phyloP scores from a whole-genome alignment of 2,888 invertebrate genomes.

The Orthonevra nobilis region DNA sequence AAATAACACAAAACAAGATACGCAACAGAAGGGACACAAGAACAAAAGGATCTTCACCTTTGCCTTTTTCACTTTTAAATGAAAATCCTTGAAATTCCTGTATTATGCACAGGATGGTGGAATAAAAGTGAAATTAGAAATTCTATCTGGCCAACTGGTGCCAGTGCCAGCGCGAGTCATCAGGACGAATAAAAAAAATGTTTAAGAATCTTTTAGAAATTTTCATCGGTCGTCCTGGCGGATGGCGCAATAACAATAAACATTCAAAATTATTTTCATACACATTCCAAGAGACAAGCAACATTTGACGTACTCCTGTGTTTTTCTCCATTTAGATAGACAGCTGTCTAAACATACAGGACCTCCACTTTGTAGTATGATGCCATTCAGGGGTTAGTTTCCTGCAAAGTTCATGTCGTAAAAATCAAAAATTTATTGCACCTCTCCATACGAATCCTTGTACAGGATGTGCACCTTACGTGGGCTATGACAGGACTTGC shows the following conservation, averaged over 20 bases:
- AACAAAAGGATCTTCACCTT: slow-evolving; percentile 52
- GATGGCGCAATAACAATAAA: slow-evolving; percentile 57
- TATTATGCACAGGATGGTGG: slow-evolving; percentile 28
- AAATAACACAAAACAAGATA: slow-evolving; percentile 22
- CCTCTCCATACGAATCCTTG: slow-evolving; percentile 1
- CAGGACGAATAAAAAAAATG: neutral
- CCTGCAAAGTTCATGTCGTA: slow-evolving; percentile 52
- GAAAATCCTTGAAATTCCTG: slow-evolving; percentile 36
- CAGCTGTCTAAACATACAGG: slow-evolving; percentile 58
- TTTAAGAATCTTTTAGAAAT: slow-evolving; percentile 19
- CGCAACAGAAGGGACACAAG: slow-evolving; percentile 51
- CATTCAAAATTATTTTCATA: slow-evolving; percentile 66
- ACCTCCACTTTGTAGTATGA: slow-evolving; percentile 22
- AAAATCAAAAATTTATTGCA: slow-evolving; percentile 65
- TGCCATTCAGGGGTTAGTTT: neutral
- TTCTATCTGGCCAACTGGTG: slow-evolving; percentile 62
- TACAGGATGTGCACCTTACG: slow-evolving; percentile 46
- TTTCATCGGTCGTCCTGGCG: slow-evolving; percentile 23
- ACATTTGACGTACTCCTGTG: slow-evolving; percentile 8
- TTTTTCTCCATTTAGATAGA: slow-evolving; percentile 18
- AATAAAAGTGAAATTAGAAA: slow-evolving; percentile 68
- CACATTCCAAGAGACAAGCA: slow-evolving; percentile 23
- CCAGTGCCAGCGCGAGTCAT: neutral
- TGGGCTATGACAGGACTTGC: neutral
- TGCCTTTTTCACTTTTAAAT: slow-evolving; percentile 66